These are phyloP conservation scores for Cynopterus sphinx DNA, from an alignment of 2,797 vertebrate species.

Conservation along the genomic window DNA sequence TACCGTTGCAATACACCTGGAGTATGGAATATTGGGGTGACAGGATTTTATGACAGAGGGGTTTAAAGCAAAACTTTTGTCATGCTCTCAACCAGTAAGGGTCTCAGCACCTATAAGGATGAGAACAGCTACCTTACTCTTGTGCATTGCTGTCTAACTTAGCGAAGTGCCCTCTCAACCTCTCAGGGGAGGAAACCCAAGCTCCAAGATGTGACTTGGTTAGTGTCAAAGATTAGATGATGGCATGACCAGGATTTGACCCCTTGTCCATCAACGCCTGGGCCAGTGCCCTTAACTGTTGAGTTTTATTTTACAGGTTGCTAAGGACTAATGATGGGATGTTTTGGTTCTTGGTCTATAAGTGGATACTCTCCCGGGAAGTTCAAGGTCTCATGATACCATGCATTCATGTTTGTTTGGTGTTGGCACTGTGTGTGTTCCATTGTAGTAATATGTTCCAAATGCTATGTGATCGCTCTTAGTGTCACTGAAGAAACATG, in stretches of 20 bases:
- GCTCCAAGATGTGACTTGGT: background rate
- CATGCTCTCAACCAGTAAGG: background rate
- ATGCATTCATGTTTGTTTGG: accelerated
- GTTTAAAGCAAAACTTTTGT: background rate
- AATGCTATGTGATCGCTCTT: background rate
- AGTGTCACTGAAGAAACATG: background rate
- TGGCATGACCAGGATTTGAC: background rate
- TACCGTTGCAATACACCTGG: background rate
- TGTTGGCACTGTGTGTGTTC: background rate
- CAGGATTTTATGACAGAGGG: background rate
- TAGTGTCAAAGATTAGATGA: background rate
- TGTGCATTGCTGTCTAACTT: background rate
- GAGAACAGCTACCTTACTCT: background rate
- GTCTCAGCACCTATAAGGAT: background rate
- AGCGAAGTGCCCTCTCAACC: background rate
- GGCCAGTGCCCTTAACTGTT: background rate
- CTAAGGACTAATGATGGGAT: conserved; percentile 30
- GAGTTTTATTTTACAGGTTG: background rate
- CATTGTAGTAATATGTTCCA: background rate
- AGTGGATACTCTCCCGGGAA: background rate
- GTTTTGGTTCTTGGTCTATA: conserved; percentile 66
- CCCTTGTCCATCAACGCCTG: background rate
- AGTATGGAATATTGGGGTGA: background rate
- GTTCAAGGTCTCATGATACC: background rate
- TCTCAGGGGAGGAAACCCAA: background rate